These are phyloP conservation scores for Helostoma temminkii DNA, from an alignment of 2,797 vertebrate genomes.

Conservation along the genomic window DNA sequence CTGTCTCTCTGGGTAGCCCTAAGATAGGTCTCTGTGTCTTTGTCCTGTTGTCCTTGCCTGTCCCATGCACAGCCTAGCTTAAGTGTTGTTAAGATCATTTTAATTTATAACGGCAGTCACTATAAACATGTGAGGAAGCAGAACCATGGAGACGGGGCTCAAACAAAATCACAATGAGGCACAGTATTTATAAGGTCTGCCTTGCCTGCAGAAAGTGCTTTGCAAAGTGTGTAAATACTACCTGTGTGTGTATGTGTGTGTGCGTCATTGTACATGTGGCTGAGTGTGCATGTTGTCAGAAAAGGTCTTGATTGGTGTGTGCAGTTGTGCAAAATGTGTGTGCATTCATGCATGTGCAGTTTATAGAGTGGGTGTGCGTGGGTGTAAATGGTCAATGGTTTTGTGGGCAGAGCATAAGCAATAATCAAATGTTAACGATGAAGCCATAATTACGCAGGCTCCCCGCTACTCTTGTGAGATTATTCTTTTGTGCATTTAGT, in stretches of 20 bases:
- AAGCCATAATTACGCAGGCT: constrained; percentile 48
- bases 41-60: constrained; percentile 58
- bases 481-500: constrained; percentile 25
- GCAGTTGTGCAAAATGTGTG: constrained; percentile 52
- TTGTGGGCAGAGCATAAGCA: constrained; percentile 66
- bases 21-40: constrained; percentile 36
- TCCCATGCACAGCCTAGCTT: constrained; percentile 74
- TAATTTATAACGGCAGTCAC: constrained; percentile 87
- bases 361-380: constrained; percentile 49
- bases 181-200: constrained; percentile 89
- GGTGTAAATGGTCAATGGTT: constrained; percentile 38
- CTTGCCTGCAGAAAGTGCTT: constrained; percentile 61
- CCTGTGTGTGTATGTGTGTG: constrained; percentile 26
- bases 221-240: constrained; percentile 33
- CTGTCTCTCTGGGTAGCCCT: constrained; percentile 61
- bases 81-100: constrained; percentile 87
- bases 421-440: constrained; percentile 75
- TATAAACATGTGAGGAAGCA: constrained; percentile 87
- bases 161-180: constrained; percentile 88
- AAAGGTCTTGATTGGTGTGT: constrained; percentile 57
- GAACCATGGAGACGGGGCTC: constrained; percentile 88
- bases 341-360: constrained; percentile 58
- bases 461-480: constrained; percentile 34
- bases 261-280: constrained; percentile 37
- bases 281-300: constrained; percentile 48